Conservation (phyloP, 2,888 invertebrate genomes). For the Osmoderma eremita region DNA sequence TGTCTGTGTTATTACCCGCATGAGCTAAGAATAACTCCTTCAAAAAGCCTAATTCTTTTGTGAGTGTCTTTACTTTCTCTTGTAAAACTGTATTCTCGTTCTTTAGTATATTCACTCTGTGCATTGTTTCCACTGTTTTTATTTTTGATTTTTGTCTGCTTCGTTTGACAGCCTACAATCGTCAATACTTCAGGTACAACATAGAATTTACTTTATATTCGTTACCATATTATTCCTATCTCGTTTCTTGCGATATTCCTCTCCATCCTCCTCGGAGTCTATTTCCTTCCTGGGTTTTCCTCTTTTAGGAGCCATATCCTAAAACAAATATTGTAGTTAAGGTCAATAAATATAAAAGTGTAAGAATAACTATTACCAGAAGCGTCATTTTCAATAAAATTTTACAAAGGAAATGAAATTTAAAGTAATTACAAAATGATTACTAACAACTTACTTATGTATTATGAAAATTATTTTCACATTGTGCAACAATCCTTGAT, state of each 20-base stretch:
- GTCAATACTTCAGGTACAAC: neutral
- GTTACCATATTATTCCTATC: conserved; percentile 82
- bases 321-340: conserved; percentile 16
- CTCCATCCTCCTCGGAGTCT: conserved; percentile 74
- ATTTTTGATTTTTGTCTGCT: conserved; percentile 82
- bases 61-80: conserved; percentile 83
- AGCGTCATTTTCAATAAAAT: conserved; percentile 33
- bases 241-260: conserved; percentile 76
- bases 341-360: neutral
- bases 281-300: conserved; percentile 64
- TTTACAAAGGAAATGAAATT: conserved; percentile 28
- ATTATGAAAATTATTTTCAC: conserved; percentile 40
- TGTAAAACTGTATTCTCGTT: conserved; percentile 83
- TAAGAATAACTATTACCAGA: conserved; percentile 30
- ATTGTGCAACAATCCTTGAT: conserved; percentile 39
- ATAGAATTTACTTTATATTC: conserved; percentile 1
- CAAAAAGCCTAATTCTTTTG: conserved; percentile 81
- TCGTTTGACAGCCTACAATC: conserved; percentile 79
- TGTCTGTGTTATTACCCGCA: conserved; percentile 71
- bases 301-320: conserved; percentile 57
- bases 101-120: conserved; percentile 78
- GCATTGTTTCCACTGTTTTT: conserved; percentile 80
- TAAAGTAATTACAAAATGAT: conserved; percentile 28
- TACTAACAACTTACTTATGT: conserved; percentile 35
- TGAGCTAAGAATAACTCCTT: conserved; percentile 85